phyloP scores from a whole-genome alignment of 1,140 invertebrate species.

The Kradibia gibbosae region DNA sequence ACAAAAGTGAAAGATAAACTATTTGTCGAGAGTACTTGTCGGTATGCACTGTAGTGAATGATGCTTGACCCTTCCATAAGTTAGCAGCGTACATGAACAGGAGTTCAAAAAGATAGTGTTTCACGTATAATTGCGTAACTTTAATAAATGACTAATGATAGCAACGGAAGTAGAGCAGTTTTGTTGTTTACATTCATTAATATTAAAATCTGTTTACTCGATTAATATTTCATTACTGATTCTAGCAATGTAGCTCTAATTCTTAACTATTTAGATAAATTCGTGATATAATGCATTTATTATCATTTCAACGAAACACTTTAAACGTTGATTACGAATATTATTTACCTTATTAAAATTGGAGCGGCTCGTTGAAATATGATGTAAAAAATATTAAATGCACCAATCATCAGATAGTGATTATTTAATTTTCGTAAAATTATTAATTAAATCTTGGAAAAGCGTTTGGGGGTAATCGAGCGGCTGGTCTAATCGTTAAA shows the following conservation, averaged over 20 bases:
- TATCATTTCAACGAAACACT: not conserved
- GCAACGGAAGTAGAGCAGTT: not conserved
- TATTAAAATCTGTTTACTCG: not conserved
- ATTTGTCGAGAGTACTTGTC: not conserved
- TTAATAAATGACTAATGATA: not conserved
- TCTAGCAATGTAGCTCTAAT: not conserved
- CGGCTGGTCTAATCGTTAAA: not conserved
- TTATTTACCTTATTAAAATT: too few species aligned
- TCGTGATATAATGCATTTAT: not conserved
- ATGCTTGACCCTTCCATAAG: conserved; percentile 5
- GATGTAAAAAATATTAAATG: not conserved
- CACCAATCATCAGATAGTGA: not conserved
- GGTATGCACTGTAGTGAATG: not conserved
- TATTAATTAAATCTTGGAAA: not conserved
- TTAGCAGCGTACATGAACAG: not conserved
- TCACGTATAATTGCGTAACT: conserved; percentile 5
- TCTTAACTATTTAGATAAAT: not conserved
- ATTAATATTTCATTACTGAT: not conserved
- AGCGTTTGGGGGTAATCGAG: not conserved
- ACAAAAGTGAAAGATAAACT: not conserved
- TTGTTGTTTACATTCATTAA: not conserved
- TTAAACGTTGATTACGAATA: not conserved
- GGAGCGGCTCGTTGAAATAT: too few species aligned
- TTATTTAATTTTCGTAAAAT: not conserved
- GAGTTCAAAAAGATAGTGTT: conserved; percentile 7